Percentiles rank a stretch among this genome's conserved stretches.
These are phyloP conservation scores for Micronisus gabar DNA, from an alignment of 2,113 vertebrate genomes.

Conservation along the genomic window DNA sequence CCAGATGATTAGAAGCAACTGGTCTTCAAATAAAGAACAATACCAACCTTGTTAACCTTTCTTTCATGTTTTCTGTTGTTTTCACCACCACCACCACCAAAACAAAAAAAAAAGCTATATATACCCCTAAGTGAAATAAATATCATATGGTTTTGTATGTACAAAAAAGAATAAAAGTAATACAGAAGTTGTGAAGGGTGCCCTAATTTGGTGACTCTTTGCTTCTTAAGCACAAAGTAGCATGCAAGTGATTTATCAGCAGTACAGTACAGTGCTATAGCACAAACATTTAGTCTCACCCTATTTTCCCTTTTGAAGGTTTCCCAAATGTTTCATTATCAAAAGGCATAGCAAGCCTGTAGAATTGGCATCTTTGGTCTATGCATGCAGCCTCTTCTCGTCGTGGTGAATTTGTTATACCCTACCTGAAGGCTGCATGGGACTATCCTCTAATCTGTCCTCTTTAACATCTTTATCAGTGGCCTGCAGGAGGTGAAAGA, in stretches of 20 bases:
- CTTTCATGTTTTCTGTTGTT: neutral
- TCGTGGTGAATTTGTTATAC: neutral
- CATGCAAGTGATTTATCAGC: neutral
- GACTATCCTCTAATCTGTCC: neutral
- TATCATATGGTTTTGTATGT: neutral
- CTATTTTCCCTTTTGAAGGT: neutral
- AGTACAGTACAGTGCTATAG: fast-evolving
- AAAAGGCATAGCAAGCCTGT: neutral
- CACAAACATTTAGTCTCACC: neutral
- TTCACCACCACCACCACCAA: neutral
- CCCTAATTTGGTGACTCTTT: neutral
- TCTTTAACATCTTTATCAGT: neutral
- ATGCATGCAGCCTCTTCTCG: neutral
- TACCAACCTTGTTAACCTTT: neutral
- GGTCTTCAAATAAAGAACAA: neutral
- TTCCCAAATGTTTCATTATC: neutral
- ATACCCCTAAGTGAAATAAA: neutral
- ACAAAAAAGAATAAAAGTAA: neutral
- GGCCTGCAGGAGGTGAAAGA: neutral
- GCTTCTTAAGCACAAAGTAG: neutral
- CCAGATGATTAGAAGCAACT: neutral
- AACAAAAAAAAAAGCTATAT: neutral
- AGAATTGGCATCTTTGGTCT: neutral
- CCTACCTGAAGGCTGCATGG: neutral
- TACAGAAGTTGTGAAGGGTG: neutral